These are phyloP conservation scores for Protophormia terraenovae DNA, from an alignment of 2,888 invertebrate species.

Conservation along the genomic window DNA sequence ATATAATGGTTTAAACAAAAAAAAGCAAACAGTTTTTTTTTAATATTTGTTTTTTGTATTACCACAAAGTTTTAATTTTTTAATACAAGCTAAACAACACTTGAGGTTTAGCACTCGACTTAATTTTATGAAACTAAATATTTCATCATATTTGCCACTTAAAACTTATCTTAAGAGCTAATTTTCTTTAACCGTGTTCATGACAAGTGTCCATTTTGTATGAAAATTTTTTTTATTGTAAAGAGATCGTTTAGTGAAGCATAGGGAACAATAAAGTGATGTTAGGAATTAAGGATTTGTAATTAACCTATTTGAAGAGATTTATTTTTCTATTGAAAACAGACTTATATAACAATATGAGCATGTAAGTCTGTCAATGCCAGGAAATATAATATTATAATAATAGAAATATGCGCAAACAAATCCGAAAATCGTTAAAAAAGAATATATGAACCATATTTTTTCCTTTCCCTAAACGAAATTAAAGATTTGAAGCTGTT, in stretches of 20 bases:
- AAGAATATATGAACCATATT: too few relatives aligned
- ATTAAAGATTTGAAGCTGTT: too few relatives aligned
- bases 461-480: too few relatives aligned
- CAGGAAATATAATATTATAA: too few relatives aligned
- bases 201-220: neutral
- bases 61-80: conserved; percentile 28
- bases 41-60: neutral
- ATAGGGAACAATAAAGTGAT: too few relatives aligned
- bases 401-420: too few relatives aligned
- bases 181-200: neutral
- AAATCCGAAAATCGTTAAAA: too few relatives aligned
- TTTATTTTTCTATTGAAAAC: too few relatives aligned
- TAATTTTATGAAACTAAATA: conserved; percentile 33
- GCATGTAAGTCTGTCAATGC: too few relatives aligned
- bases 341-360: too few relatives aligned
- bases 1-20: neutral
- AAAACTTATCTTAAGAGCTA: conserved; percentile 13
- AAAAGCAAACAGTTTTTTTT: neutral
- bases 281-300: too few relatives aligned
- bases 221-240: neutral
- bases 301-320: too few relatives aligned
- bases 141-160: conserved; percentile 43
- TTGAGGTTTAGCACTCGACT: conserved; percentile 54
- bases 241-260: neutral
- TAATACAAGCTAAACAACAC: conserved; percentile 21